These are phyloP conservation scores for Isotomurus palustris DNA, from an alignment of 2,888 invertebrate species.

Conservation along the genomic window DNA sequence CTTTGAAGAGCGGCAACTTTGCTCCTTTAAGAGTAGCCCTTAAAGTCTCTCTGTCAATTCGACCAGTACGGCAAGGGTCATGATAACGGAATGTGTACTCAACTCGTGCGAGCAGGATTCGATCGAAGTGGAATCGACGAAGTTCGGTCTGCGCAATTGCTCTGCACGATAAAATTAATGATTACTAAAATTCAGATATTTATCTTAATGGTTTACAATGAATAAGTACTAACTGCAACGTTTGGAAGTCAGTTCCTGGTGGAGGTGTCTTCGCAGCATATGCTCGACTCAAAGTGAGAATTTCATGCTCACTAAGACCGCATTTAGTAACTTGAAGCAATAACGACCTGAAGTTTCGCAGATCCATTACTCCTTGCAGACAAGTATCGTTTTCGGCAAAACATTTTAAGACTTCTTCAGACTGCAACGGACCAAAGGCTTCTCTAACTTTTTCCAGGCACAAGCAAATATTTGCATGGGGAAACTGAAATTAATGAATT, in stretches of 20 bases:
- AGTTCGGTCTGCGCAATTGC: conserved; percentile 67
- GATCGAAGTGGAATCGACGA: conserved; percentile 54
- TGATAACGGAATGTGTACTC: conserved; percentile 59
- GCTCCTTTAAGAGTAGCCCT: conserved; percentile 65
- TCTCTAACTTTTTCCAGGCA: conserved; percentile 71
- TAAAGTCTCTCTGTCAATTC: conserved; percentile 57
- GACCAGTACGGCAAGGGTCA: conserved; percentile 58
- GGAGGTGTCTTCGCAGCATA: conserved; percentile 59
- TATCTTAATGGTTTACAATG: neutral
- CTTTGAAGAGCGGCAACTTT: conserved; percentile 63
- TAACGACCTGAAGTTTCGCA: conserved; percentile 33
- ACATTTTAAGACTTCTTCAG: conserved; percentile 69
- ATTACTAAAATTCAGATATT: neutral
- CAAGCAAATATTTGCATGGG: conserved; percentile 64
- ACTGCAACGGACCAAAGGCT: conserved; percentile 64
- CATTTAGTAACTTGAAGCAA: conserved; percentile 41
- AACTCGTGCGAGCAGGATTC: conserved; percentile 31
- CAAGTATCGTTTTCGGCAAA: conserved; percentile 49
- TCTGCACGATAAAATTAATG: too few species aligned
- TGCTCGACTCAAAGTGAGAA: conserved; percentile 67
- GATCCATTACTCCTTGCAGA: conserved; percentile 38
- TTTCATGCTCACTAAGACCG: conserved; percentile 69
- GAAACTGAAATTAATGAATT: conserved; percentile 61
- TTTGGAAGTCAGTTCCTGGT: conserved; percentile 41
- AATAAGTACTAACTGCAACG: conserved; percentile 33